Conservation (phyloP, 2,888 invertebrate species). For the Aspidiotus destructor region DNA sequence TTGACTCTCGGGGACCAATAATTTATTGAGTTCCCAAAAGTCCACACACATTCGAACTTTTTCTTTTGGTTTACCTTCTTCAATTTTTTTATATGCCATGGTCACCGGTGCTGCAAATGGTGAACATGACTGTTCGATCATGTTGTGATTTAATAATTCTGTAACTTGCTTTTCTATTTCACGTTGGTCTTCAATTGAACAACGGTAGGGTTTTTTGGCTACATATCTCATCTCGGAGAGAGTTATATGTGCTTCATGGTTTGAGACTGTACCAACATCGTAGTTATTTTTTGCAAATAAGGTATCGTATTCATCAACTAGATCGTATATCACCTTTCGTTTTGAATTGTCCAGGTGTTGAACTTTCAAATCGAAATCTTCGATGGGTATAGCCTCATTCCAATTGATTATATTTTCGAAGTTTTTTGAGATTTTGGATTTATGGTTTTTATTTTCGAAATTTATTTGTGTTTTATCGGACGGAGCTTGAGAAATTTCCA, state of each 20-base stretch:
- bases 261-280: slow-evolving; percentile 12
- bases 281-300: slow-evolving; percentile 15
- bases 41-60: too few species aligned
- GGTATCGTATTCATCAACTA: slow-evolving; percentile 7
- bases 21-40: too few species aligned
- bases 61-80: slow-evolving; percentile 2
- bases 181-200: slow-evolving; percentile 12
- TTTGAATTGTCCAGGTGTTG: background rate
- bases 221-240: slow-evolving; percentile 4
- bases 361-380: slow-evolving; percentile 8
- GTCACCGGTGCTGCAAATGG: slow-evolving; percentile 28
- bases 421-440: background rate
- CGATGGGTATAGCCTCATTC: slow-evolving; percentile 8
- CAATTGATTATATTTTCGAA: slow-evolving; percentile 13
- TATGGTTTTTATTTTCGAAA: background rate
- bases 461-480: too few species aligned
- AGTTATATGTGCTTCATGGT: slow-evolving; percentile 14
- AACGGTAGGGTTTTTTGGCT: slow-evolving; percentile 29
- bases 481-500: slow-evolving; percentile 3
- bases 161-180: slow-evolving; percentile 27
- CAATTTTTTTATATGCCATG: slow-evolving; percentile 16
- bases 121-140: slow-evolving; percentile 24
- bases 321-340: background rate
- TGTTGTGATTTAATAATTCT: slow-evolving; percentile 10
- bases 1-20: too few species aligned